A percentile compares a stretch with the other conserved stretches of the same genome.
phyloP scores from a whole-genome alignment of 2,113 vertebrate species.

The Apodemus speciosus region DNA sequence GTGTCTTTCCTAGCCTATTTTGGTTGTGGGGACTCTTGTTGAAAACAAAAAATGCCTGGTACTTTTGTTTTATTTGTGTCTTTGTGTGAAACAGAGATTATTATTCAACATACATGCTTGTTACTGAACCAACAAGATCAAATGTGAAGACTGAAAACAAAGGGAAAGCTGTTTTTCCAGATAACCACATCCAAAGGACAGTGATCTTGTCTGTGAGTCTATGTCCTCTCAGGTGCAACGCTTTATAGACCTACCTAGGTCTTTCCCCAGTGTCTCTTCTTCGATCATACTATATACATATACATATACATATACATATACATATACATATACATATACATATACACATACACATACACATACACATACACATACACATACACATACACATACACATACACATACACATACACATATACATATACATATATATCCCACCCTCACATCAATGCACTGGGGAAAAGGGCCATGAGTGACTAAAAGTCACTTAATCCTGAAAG shows the following conservation, averaged over 20 bases:
- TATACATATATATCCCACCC: background rate
- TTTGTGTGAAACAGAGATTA: background rate
- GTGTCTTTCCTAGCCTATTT: background rate
- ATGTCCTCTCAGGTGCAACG: background rate
- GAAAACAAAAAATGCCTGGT: background rate
- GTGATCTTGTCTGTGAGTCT: background rate
- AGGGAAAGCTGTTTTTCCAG: background rate
- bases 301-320: background rate
- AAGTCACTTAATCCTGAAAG: background rate
- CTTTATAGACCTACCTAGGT: too few relatives aligned
- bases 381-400: background rate
- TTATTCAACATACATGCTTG: background rate
- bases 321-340: background rate
- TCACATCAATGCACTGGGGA: background rate
- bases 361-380: background rate
- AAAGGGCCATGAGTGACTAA: background rate
- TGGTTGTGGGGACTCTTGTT: background rate
- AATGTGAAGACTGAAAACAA: background rate
- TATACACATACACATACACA: background rate
- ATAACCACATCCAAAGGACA: background rate
- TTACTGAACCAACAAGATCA: background rate
- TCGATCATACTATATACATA: too few relatives aligned
- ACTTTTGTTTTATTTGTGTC: background rate
- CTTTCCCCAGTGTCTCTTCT: background rate
- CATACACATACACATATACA: too few relatives aligned